These are phyloP conservation scores for Tanypteryx hageni DNA, from an alignment of 2,888 invertebrate species.

Conservation along the genomic window DNA sequence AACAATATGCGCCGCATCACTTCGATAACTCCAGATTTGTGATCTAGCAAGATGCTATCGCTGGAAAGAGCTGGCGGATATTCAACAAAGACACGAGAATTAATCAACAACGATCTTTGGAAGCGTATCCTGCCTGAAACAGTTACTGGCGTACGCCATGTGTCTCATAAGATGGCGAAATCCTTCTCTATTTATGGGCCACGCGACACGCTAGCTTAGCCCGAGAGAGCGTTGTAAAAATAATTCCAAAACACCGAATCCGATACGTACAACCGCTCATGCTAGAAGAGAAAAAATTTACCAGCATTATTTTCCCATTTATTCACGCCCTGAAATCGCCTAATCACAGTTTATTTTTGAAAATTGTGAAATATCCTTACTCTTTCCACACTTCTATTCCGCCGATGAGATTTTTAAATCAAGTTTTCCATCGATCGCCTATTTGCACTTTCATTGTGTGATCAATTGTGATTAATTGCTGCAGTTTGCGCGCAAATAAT, in stretches of 20 bases:
- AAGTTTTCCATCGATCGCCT: background rate
- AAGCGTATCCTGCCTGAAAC: background rate
- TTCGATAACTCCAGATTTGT: background rate
- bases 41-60: background rate
- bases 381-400: background rate
- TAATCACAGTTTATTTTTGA: background rate
- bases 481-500: too few species aligned
- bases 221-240: background rate
- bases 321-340: background rate
- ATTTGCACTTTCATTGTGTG: background rate
- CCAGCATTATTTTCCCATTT: background rate
- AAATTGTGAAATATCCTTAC: background rate
- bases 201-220: constrained; percentile 14
- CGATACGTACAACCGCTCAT: background rate
- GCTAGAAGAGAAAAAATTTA: background rate
- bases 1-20: background rate
- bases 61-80: constrained; percentile 14
- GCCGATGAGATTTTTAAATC: background rate
- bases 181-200: background rate
- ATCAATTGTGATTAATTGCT: too few species aligned
- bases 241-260: background rate
- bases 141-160: constrained; percentile 30
- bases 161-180: background rate
- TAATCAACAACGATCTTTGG: constrained; percentile 1
- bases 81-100: constrained; percentile 13